phyloP scores from a whole-genome alignment of 2,113 vertebrate species.

The Halcyon malimbica region DNA sequence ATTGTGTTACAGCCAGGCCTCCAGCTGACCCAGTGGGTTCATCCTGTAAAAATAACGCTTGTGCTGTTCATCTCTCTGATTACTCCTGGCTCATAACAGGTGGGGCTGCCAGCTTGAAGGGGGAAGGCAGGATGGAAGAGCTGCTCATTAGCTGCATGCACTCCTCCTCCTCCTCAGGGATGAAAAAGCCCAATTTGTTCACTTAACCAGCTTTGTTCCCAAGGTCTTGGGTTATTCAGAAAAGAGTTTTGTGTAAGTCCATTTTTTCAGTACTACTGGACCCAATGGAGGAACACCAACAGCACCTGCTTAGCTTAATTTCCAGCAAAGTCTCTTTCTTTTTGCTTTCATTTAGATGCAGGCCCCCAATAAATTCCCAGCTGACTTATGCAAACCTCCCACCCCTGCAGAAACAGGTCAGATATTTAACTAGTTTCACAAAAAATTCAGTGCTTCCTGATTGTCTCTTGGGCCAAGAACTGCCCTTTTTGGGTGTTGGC shows the following conservation, averaged over 20 bases:
- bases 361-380: background rate
- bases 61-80: conserved; percentile 35
- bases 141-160: background rate
- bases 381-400: background rate
- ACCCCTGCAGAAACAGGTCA: background rate
- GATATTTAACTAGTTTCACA: background rate
- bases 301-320: background rate
- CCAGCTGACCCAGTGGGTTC: conserved; percentile 50
- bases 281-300: background rate
- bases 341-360: background rate
- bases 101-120: conserved; percentile 3
- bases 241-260: background rate
- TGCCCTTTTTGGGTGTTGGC: background rate
- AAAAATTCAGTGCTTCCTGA: background rate
- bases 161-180: background rate
- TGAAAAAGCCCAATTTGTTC: background rate
- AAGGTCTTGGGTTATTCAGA: background rate
- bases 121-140: background rate
- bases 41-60: conserved; percentile 53
- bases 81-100: conserved; percentile 47
- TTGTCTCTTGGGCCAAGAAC: background rate
- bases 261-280: background rate
- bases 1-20: conserved; percentile 57
- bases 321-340: background rate
- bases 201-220: background rate